phyloP scores from a whole-genome alignment of 2,113 vertebrate genomes.

The Albula glossodonta region DNA sequence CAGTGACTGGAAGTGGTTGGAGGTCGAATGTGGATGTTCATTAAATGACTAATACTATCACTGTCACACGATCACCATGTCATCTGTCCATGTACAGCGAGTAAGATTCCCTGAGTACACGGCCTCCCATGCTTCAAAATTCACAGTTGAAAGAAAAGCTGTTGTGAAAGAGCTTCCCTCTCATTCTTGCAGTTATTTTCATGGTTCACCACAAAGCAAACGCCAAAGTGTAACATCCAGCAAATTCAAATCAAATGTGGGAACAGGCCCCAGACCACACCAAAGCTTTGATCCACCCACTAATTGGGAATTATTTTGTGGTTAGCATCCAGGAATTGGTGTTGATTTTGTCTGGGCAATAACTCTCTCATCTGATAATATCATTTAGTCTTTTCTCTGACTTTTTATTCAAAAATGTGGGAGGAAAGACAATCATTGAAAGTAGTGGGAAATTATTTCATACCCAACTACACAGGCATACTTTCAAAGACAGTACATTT shows the following conservation, averaged over 20 bases:
- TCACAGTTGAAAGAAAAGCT: neutral
- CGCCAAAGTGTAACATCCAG: neutral
- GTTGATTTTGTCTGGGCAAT: conserved; percentile 14
- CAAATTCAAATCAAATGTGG: neutral
- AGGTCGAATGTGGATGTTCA: too few species aligned
- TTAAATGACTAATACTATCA: too few species aligned
- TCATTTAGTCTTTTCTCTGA: conserved; percentile 2
- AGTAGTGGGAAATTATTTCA: neutral
- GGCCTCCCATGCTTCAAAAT: neutral
- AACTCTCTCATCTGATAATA: neutral
- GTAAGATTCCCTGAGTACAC: neutral
- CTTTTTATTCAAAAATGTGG: neutral
- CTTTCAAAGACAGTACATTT: too few species aligned
- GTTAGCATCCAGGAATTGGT: conserved; percentile 2
- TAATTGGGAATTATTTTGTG: conserved; percentile 24
- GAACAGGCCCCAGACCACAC: conserved; percentile 8
- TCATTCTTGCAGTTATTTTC: neutral
- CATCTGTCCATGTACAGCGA: neutral
- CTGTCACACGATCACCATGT: too few species aligned
- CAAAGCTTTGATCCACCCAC: conserved; percentile 15
- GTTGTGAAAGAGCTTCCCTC: neutral
- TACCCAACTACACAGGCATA: neutral
- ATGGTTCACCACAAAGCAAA: neutral
- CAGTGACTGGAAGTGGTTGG: too few species aligned
- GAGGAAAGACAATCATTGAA: neutral